Evolutionary conservation across 2,888 invertebrate genomes (phyloP).

Genomic region (Aproaerema taeniolella): DNA sequence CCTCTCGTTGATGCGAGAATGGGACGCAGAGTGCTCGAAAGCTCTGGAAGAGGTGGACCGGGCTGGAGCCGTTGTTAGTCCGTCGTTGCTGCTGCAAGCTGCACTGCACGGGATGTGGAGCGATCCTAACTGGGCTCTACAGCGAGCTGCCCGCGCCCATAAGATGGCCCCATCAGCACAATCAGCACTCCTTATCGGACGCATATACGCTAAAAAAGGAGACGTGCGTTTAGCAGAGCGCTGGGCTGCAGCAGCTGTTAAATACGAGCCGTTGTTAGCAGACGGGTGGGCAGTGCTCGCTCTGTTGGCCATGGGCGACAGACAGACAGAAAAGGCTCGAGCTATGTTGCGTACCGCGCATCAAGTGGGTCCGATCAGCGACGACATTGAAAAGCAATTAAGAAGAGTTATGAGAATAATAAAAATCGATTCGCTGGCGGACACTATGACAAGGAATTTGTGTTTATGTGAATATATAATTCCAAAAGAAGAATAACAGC

Average conservation of each 20-base stretch:
- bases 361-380: slow-evolving; percentile 50
- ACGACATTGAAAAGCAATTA: slow-evolving; percentile 47
- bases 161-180: slow-evolving; percentile 49
- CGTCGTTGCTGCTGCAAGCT: slow-evolving; percentile 45
- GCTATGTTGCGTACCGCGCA: slow-evolving; percentile 54
- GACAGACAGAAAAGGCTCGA: slow-evolving; percentile 44
- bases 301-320: slow-evolving; percentile 48
- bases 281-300: slow-evolving; percentile 64
- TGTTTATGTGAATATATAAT: slow-evolving; percentile 46
- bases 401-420: slow-evolving; percentile 38
- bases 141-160: slow-evolving; percentile 58
- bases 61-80: slow-evolving; percentile 41
- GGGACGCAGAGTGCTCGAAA: slow-evolving; percentile 49
- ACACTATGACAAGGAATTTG: slow-evolving; percentile 46
- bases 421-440: slow-evolving; percentile 41
- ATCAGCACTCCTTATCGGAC: slow-evolving; percentile 50
- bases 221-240: slow-evolving; percentile 49
- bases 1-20: slow-evolving; percentile 32
- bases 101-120: slow-evolving; percentile 40
- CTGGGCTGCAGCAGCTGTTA: slow-evolving; percentile 58
- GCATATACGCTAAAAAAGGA: slow-evolving; percentile 43
- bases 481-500: too few species aligned
- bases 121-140: slow-evolving; percentile 44
- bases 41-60: slow-evolving; percentile 46
- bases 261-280: slow-evolving; percentile 51